These are phyloP conservation scores for Lochmaea crataegi DNA, from an alignment of 2,888 invertebrate species.

Conservation along the genomic window DNA sequence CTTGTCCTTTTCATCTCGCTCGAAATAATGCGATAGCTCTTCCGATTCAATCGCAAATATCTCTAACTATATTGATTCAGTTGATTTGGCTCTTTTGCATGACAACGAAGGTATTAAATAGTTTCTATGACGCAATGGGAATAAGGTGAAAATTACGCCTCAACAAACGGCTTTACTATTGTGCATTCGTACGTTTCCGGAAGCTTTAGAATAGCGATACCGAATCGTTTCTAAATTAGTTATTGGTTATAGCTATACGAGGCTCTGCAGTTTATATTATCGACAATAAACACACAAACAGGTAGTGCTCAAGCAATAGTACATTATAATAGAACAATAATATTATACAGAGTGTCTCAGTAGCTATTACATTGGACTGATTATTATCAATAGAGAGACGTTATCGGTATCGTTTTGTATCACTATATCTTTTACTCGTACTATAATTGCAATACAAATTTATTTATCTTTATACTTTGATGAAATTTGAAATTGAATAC, in stretches of 20 bases:
- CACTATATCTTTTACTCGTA: not conserved
- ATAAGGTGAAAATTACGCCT: slow-evolving; percentile 5
- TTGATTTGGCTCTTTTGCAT: slow-evolving; percentile 16
- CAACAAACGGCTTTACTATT: not conserved
- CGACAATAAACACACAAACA: too few species aligned
- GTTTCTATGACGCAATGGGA: not conserved
- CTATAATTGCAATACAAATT: not conserved
- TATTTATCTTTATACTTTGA: too few species aligned
- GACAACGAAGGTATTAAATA: slow-evolving; percentile 5
- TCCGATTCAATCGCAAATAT: slow-evolving; percentile 15
- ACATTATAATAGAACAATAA: too few species aligned
- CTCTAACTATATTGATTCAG: slow-evolving; percentile 5
- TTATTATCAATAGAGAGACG: too few species aligned
- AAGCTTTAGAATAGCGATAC: not conserved
- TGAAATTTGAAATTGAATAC: not conserved
- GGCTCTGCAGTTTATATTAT: not conserved
- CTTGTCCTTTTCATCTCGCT: slow-evolving; percentile 6
- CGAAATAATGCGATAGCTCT: slow-evolving; percentile 7
- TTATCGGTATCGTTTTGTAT: too few species aligned
- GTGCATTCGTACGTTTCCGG: not conserved
- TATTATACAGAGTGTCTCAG: too few species aligned
- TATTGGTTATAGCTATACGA: not conserved
- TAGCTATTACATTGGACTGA: too few species aligned
- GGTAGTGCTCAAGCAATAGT: too few species aligned
- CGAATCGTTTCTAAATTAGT: not conserved